Evolutionary conservation across 2,797 vertebrate genomes (phyloP), one percentile per base, ranked within the genome.

Genomic region (Astyanax mexicanus): DNA sequence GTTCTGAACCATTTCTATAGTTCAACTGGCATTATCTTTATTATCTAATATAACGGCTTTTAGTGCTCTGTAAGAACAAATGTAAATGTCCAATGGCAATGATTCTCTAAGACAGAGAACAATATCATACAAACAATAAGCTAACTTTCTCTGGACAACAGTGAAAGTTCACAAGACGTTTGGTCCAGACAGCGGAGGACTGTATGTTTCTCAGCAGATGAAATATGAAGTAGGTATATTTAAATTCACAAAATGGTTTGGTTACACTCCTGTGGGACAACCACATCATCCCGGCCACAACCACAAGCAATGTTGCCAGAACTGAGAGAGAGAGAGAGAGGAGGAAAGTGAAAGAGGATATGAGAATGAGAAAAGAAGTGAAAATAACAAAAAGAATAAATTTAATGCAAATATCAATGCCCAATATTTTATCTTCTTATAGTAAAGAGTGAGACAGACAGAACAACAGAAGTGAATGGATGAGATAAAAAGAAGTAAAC

Each of bases 251-350:
- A 77, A 83, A 83, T 78, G 84, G 84, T 88, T 86, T 90, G 82
- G 80, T 86, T 88, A 86, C 61, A 75, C 83, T 87, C 58, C 74
- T 81, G 82, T 87, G 85, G 83, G 80, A 87, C 82, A 81, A 88
- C 86, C 82, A 19, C 83, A 78, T 66, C 70, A 73, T 84, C 80
- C 84, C 86, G 81, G 81, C 75, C 80, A 54, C 71, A 80, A 86
- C 87, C 88, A 85, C 86, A 89, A 78, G 58, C 81, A 84, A 78
- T 52, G 78, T 79, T 80, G 80, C 82, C 75, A 80, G 44, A 75
- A 81, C 84, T 89, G 69, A 70, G 68, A 55, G 62, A 17, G 42
- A 45, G 15, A 45, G 40, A 76, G 45, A 40, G 44, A 76, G 72
- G 80, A 73, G 5, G 9, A 60, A 68, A 57, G 73, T 51, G 77